Evolutionary conservation across 2,797 vertebrate genomes (phyloP).

Genomic region (Dendrocincla fuliginosa): DNA sequence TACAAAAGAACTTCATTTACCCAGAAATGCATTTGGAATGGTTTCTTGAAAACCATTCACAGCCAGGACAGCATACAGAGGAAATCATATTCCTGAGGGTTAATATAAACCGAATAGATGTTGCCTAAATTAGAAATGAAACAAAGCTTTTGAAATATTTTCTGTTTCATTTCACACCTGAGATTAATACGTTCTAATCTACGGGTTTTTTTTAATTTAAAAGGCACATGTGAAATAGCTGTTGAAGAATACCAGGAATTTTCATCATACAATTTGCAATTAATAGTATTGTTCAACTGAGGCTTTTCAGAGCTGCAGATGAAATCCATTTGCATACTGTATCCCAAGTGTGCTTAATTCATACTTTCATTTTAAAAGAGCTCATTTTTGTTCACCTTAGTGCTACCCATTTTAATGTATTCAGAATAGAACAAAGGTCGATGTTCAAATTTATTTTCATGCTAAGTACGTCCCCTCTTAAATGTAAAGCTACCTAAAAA

Average conservation of each 20-base stretch:
- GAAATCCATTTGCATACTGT: slow-evolving; percentile 58
- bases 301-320: slow-evolving; percentile 55
- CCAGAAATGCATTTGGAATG: slow-evolving; percentile 40
- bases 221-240: slow-evolving; percentile 56
- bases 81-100: not conserved
- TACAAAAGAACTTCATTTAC: slow-evolving; percentile 42
- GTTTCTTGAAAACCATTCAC: slow-evolving; percentile 19
- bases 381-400: slow-evolving; percentile 48
- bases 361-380: slow-evolving; percentile 43
- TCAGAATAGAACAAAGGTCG: slow-evolving; percentile 28
- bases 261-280: slow-evolving; percentile 48
- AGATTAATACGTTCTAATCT: slow-evolving; percentile 45
- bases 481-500: slow-evolving; percentile 41
- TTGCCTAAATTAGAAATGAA: slow-evolving; percentile 55
- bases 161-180: slow-evolving; percentile 54
- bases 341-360: slow-evolving; percentile 61
- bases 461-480: not conserved
- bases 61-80: slow-evolving; percentile 23
- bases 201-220: slow-evolving; percentile 49
- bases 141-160: slow-evolving; percentile 51
- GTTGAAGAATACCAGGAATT: slow-evolving; percentile 42
- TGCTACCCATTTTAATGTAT: slow-evolving; percentile 43
- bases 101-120: slow-evolving; percentile 14
- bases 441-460: slow-evolving; percentile 1
- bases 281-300: slow-evolving; percentile 42